Evolutionary conservation across 2,113 vertebrate species (phyloP).

Genomic region (Electrona antarctica): DNA sequence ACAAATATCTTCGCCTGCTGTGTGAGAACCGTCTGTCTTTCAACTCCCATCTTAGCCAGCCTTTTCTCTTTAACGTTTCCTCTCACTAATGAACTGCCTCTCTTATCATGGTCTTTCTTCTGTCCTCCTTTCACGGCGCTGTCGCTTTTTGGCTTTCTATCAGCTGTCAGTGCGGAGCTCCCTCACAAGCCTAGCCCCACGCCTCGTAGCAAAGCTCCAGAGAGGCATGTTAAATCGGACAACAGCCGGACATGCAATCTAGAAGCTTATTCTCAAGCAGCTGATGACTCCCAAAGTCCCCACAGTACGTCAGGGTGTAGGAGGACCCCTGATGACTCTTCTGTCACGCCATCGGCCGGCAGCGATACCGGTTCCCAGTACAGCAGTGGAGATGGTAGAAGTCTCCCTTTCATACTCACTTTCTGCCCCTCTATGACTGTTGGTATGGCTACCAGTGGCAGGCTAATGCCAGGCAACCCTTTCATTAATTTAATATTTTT

Average conservation of each 20-base stretch:
- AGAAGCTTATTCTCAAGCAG: conserved; percentile 25
- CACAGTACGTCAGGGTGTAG: conserved; percentile 19
- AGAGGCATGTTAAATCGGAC: conserved; percentile 62
- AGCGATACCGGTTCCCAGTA: conserved; percentile 30
- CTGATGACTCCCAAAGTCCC: conserved; percentile 16
- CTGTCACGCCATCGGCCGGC: conserved; percentile 25
- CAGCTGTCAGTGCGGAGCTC: conserved; percentile 39
- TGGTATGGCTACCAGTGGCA: neutral
- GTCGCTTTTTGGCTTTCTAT: conserved; percentile 14
- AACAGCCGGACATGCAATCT: conserved; percentile 56
- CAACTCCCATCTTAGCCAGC: too few species aligned
- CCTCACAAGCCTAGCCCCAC: conserved; percentile 67
- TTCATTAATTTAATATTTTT: too few species aligned
- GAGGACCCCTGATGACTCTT: conserved; percentile 23
- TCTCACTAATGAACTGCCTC: neutral
- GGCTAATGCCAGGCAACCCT: neutral
- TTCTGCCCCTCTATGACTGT: neutral
- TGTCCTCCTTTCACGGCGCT: neutral
- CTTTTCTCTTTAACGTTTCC: neutral
- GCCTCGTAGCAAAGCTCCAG: conserved; percentile 72
- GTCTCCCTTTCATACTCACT: too few species aligned
- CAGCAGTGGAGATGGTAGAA: conserved; percentile 42
- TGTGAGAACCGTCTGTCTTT: too few species aligned
- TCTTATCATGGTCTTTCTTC: neutral
- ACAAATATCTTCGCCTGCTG: too few species aligned